Percentiles rank a stretch among this genome's conserved stretches.
Evolutionary conservation across 2,113 vertebrate species (phyloP).

Genomic region (Tursiops truncatus): DNA sequence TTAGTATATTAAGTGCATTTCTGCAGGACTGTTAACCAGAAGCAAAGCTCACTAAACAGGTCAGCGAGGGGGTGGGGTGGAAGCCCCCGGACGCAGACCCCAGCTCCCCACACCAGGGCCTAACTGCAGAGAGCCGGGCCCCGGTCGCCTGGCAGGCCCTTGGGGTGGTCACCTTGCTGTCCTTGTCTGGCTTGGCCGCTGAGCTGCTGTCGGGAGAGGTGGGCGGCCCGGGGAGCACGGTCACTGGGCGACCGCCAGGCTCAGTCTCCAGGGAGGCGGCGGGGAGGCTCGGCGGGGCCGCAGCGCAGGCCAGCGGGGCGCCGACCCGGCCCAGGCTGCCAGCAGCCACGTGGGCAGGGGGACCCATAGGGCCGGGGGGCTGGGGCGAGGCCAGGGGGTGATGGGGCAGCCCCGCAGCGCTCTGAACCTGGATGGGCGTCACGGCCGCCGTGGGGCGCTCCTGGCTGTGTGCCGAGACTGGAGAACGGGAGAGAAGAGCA

Average conservation of each 20-base stretch:
- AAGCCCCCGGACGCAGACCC: not conserved
- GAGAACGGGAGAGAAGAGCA: conserved; percentile 40
- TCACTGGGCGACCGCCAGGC: conserved; percentile 77
- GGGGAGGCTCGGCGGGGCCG: conserved; percentile 86
- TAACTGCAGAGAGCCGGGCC: no score
- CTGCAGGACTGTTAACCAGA: not conserved
- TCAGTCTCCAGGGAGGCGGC: conserved; percentile 90
- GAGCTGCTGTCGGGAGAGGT: conserved; percentile 82
- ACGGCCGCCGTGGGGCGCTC: conserved; percentile 94
- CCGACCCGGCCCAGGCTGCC: conserved; percentile 80
- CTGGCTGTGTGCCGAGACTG: conserved; percentile 92
- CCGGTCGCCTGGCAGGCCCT: no score
- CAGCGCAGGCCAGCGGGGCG: conserved; percentile 87
- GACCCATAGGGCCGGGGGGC: conserved; percentile 76
- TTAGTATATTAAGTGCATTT: not conserved
- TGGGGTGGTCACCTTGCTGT: conserved; percentile 87
- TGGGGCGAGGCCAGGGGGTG: conserved; percentile 77
- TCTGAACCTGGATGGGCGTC: conserved; percentile 92
- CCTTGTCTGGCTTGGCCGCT: conserved; percentile 90
- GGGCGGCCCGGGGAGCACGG: conserved; percentile 82
- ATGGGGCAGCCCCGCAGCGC: conserved; percentile 85
- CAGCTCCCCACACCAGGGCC: not conserved
- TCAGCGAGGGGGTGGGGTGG: fast-evolving
- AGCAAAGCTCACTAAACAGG: not conserved
- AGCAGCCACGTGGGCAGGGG: conserved; percentile 82